These are phyloP conservation scores for Cryptus armator DNA, from an alignment of 2,888 invertebrate genomes.

Conservation along the genomic window DNA sequence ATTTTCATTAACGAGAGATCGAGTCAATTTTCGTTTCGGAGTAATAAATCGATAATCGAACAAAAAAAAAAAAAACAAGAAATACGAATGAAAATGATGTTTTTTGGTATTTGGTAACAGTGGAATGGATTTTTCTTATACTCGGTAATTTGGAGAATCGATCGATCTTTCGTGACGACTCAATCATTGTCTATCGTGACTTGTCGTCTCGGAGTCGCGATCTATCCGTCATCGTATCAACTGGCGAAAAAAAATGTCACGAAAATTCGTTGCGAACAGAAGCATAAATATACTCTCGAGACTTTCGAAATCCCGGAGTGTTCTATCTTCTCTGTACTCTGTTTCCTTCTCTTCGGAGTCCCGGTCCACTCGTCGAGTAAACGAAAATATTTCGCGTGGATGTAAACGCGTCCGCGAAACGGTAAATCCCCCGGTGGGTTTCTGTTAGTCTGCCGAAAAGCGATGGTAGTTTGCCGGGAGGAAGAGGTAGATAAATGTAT, in stretches of 20 bases:
- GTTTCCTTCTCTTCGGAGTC: not conserved
- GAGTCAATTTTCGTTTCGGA: not conserved
- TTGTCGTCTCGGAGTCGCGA: conserved; percentile 41
- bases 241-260: not conserved
- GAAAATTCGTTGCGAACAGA: not conserved
- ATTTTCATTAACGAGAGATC: not conserved
- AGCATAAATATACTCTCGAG: conserved; percentile 16
- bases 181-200: conserved; percentile 60
- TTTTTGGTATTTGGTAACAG: too few species aligned
- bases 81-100: too few species aligned
- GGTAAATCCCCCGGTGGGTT: conserved; percentile 69
- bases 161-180: conserved; percentile 57
- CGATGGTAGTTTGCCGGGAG: conserved; percentile 7
- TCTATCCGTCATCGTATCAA: not conserved
- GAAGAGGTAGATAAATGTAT: conserved; percentile 41
- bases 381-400: conserved; percentile 65
- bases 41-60: too few species aligned
- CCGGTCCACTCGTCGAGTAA: conserved; percentile 18
- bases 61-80: too few species aligned
- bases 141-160: not conserved
- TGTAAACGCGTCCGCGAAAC: conserved; percentile 74
- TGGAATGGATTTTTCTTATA: too few species aligned
- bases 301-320: not conserved
- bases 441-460: conserved; percentile 25
- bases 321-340: not conserved